Percentiles rank a stretch among this genome's conserved stretches.
Conservation (phyloP, 2,113 vertebrate genomes). For the Hemicordylus capensis region DNA sequence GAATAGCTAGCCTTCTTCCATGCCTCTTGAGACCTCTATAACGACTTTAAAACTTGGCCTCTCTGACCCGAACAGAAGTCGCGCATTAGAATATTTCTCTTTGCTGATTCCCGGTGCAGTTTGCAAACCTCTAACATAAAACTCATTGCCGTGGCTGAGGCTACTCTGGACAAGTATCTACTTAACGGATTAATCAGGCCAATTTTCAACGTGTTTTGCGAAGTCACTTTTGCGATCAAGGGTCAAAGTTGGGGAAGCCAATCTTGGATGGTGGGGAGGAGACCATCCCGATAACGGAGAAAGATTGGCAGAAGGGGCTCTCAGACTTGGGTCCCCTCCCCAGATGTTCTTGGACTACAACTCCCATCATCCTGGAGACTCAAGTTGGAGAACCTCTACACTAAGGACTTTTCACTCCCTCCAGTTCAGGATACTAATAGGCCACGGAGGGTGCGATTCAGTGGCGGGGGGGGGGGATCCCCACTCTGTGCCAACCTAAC, state of each 20-base stretch:
- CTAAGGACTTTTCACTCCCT: too few relatives aligned
- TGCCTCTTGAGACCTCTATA: too few relatives aligned
- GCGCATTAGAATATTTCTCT: neutral
- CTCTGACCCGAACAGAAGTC: neutral
- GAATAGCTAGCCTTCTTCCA: neutral
- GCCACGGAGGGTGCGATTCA: neutral
- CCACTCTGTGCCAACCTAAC: neutral
- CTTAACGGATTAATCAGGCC: too few relatives aligned
- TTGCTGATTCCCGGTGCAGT: too few relatives aligned
- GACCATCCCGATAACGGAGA: neutral
- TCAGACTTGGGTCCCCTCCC: too few relatives aligned
- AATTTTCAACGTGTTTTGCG: neutral
- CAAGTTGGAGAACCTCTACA: too few relatives aligned
- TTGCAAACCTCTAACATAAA: neutral
- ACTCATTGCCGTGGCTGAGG: too few relatives aligned
- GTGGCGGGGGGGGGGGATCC: neutral
- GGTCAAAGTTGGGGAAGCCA: neutral
- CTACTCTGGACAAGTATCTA: neutral
- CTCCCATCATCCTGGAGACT: too few relatives aligned
- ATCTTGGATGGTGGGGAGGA: neutral
- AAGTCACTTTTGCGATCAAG: neutral
- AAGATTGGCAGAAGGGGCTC: too few relatives aligned
- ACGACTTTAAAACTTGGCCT: too few relatives aligned
- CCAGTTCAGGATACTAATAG: neutral
- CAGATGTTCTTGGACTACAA: too few relatives aligned